A percentile compares a stretch with the other conserved stretches of the same genome.
Evolutionary conservation across 92 coral and sea anemone genomes (phyloP).

Genomic region (Heteractis magnifica): DNA sequence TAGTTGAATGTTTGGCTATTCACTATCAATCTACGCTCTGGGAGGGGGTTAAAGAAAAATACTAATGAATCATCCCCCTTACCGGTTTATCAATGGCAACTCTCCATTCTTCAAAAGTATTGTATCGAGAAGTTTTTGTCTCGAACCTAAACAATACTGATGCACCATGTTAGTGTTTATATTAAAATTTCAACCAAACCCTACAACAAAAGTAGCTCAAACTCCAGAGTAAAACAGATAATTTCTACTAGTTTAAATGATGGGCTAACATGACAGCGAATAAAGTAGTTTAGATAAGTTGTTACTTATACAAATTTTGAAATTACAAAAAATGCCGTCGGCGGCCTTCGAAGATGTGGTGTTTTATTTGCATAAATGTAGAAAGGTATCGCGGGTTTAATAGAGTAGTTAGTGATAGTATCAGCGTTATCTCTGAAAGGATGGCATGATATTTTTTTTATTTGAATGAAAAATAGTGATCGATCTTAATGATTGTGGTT

Average conservation of each 20-base stretch:
- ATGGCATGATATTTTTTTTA: conserved; percentile 3
- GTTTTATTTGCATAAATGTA: conserved; percentile 2
- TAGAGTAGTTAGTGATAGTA: conserved; percentile 1
- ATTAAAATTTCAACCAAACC: too few relatives aligned
- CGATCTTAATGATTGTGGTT: conserved; percentile 1
- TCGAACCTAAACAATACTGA: too few relatives aligned
- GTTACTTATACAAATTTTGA: neutral
- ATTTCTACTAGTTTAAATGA: too few relatives aligned
- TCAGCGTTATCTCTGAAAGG: neutral
- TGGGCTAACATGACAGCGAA: neutral
- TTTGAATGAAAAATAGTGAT: neutral
- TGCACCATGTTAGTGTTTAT: too few relatives aligned
- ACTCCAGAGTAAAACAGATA: too few relatives aligned
- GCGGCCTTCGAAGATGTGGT: neutral
- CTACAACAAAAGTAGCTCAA: too few relatives aligned
- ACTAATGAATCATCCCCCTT: too few relatives aligned
- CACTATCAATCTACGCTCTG: too few relatives aligned
- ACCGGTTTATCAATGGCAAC: too few relatives aligned
- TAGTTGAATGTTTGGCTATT: neutral
- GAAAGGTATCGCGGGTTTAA: neutral
- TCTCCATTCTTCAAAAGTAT: too few relatives aligned
- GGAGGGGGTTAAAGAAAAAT: too few relatives aligned
- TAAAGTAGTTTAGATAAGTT: neutral
- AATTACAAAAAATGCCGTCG: neutral
- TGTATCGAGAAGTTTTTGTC: too few relatives aligned